These are phyloP conservation scores for Thunnus albacares DNA, from an alignment of 2,797 vertebrate genomes.

Conservation along the genomic window DNA sequence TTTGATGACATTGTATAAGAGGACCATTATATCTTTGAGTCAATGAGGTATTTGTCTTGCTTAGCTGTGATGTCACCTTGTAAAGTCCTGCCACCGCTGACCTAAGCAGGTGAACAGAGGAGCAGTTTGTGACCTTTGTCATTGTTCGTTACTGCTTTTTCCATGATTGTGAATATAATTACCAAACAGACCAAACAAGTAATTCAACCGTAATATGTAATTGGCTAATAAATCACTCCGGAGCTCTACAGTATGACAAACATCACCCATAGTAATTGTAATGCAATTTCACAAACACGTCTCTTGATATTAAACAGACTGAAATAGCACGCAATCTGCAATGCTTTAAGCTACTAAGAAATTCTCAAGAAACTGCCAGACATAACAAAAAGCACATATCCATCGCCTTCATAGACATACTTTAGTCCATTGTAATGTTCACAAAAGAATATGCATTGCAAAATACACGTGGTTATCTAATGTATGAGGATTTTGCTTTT, in stretches of 20 bases:
- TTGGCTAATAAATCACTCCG: not conserved
- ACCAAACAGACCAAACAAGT: slow-evolving; percentile 18
- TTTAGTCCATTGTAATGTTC: not conserved
- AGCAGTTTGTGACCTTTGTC: not conserved
- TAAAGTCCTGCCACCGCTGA: not conserved
- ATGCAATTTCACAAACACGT: not conserved
- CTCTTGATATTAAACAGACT: not conserved
- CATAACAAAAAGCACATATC: not conserved
- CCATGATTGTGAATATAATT: not conserved
- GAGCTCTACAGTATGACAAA: not conserved
- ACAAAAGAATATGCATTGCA: not conserved
- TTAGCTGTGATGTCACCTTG: slow-evolving; percentile 10
- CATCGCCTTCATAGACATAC: too few relatives aligned
- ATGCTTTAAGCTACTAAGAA: not conserved
- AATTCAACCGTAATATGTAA: not conserved
- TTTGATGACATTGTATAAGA: slow-evolving; percentile 12
- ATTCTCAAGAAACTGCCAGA: not conserved
- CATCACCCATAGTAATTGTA: not conserved
- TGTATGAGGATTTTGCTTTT: not conserved
- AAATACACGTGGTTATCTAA: not conserved
- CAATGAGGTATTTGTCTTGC: slow-evolving; percentile 31
- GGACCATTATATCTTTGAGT: slow-evolving; percentile 24
- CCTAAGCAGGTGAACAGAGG: not conserved
- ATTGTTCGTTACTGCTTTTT: not conserved
- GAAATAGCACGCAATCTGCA: not conserved